Evolutionary conservation across 2,113 vertebrate species (phyloP), one percentile per base, ranked within the genome.

Genomic region (Zingel zingel): DNA sequence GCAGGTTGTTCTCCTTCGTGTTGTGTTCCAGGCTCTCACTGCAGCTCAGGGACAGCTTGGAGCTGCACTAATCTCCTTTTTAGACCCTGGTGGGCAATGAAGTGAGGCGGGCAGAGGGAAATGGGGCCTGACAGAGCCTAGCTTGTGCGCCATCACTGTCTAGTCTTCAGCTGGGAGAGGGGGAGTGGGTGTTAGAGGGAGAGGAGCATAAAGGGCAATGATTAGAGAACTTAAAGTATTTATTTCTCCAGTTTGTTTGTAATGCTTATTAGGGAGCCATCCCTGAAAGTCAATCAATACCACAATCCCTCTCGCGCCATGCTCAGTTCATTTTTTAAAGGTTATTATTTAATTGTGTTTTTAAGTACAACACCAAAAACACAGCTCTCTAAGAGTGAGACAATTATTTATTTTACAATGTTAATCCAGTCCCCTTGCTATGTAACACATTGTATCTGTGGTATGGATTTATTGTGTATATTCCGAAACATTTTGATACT

Each of bases 121-220:
- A 93, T 81, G 61, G 64, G 65, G 72, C 82, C 81, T 89, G 91
- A 92, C 86, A 91, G 84, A 83, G 75, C 27, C 67, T 85, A 72
- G 76, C 86, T 84, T 86, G 65, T 84, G 45, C 84, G 75, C 68
- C 63, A 57, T 74, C 0, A 25, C 51, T 77, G 79, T 63, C 64
- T 86, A 72, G 66, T 75, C 83, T 63, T 67, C 59, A 66, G 64
- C 58, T 63, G 39, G 77, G 67, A 87, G 76, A 77, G 57, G 67
- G 69, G 62, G 67, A 43, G 56, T 54, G 58, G 65, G 72, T 36
- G 85, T 67, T 45, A 33, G 47, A 59, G 50, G 57, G 14, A 62
- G 73, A 81, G 64, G 19, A 72, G 47, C 50, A 69, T 23, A 54
- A 76, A 77, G 67, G 63, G 50, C 63, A 70, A 43, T 8, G 6